These are phyloP conservation scores for Mormyrus lacerda DNA, from an alignment of 2,113 vertebrate genomes.

Conservation along the genomic window DNA sequence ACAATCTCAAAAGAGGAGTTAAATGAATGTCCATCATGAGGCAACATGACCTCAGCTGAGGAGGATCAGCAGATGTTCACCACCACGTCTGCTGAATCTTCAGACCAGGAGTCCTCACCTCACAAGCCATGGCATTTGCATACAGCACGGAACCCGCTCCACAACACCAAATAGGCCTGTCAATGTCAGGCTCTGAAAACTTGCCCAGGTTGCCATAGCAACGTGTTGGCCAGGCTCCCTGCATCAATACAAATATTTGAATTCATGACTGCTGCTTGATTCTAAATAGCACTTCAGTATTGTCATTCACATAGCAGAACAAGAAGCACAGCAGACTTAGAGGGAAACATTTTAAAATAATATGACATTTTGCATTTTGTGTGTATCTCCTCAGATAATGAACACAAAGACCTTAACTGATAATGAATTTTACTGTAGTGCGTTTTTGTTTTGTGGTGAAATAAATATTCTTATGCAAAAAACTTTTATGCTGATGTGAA, in stretches of 20 bases:
- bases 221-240: background rate
- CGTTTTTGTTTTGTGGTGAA: background rate
- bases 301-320: background rate
- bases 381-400: background rate
- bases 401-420: background rate
- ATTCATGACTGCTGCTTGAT: conserved; percentile 2
- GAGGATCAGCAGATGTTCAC: background rate
- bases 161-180: background rate
- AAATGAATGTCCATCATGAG: background rate
- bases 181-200: background rate
- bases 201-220: background rate
- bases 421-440: background rate
- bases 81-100: background rate
- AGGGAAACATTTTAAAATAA: background rate
- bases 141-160: background rate
- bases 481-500: background rate
- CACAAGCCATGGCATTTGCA: background rate
- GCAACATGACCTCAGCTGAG: background rate
- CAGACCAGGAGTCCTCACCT: background rate
- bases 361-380: background rate
- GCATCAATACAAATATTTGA: conserved; percentile 12
- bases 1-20: background rate
- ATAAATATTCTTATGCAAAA: background rate
- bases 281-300: background rate
- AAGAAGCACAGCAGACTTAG: background rate